Evolutionary conservation across 1,140 invertebrate genomes (phyloP).

Genomic region (Cylas formicarius): DNA sequence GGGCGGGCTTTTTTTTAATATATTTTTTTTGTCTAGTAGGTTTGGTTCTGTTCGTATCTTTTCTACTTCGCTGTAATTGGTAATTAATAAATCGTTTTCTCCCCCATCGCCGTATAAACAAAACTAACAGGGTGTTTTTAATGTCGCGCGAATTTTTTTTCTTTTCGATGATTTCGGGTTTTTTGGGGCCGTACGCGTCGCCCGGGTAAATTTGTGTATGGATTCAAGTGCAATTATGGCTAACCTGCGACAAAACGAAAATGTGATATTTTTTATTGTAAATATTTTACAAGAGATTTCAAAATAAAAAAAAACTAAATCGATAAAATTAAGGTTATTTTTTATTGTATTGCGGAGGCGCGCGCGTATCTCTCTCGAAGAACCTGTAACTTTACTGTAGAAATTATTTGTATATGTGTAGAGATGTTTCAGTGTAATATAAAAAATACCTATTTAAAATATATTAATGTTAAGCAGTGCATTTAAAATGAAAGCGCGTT

Average conservation of each 20-base stretch:
- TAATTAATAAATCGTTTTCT: slow-evolving; percentile 5
- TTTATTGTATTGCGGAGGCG: not conserved
- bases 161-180: too few relatives aligned
- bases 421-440: slow-evolving; percentile 18
- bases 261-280: slow-evolving; percentile 5
- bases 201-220: too few relatives aligned
- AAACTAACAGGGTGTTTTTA: slow-evolving; percentile 22
- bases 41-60: slow-evolving; percentile 15
- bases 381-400: slow-evolving; percentile 15
- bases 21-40: too few relatives aligned
- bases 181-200: too few relatives aligned
- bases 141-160: too few relatives aligned
- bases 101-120: slow-evolving; percentile 6
- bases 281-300: too few relatives aligned
- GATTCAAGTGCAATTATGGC: slow-evolving; percentile 5
- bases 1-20: too few relatives aligned
- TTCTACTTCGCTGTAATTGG: slow-evolving; percentile 11
- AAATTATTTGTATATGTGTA: slow-evolving; percentile 18
- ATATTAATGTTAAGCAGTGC: slow-evolving; percentile 21
- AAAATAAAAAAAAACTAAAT: too few relatives aligned
- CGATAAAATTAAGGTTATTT: not conserved
- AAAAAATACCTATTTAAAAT: slow-evolving; percentile 22
- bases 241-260: not conserved
- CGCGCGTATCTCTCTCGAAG: slow-evolving; percentile 1
- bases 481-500: slow-evolving; percentile 13